Percentiles rank a stretch among this genome's conserved stretches.
These are phyloP conservation scores for Anhinga rufa DNA, from an alignment of 2,113 vertebrate genomes.

Conservation along the genomic window DNA sequence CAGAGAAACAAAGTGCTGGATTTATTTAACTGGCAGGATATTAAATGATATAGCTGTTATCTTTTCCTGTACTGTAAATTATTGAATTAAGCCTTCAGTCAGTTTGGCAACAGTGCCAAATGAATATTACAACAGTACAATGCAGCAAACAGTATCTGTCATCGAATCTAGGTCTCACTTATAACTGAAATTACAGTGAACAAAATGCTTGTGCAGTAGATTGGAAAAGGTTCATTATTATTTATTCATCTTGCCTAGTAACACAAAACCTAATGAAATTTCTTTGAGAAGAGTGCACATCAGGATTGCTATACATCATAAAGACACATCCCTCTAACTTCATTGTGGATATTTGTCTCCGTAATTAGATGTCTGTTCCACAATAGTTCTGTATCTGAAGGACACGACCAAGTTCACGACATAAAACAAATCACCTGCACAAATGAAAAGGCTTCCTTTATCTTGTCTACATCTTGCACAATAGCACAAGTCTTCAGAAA, in stretches of 20 bases:
- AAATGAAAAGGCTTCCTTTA: background rate
- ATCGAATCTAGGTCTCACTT: background rate
- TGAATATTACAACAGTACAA: constrained; percentile 14
- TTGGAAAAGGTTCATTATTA: constrained; percentile 49
- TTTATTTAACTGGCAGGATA: constrained; percentile 50
- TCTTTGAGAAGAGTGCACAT: background rate
- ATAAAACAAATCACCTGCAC: constrained; percentile 6
- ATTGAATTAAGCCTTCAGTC: constrained; percentile 58
- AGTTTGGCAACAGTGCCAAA: constrained; percentile 22
- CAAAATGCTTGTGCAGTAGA: background rate
- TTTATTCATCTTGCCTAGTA: constrained; percentile 39
- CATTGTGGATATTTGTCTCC: constrained; percentile 27
- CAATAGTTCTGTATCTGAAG: constrained; percentile 10
- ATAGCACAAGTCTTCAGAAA: background rate
- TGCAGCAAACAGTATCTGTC: constrained; percentile 35
- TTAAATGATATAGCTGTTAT: constrained; percentile 56
- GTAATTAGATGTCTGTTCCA: constrained; percentile 18
- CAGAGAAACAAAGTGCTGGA: background rate
- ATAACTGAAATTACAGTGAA: constrained; percentile 30
- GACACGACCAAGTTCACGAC: background rate
- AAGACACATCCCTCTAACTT: constrained; percentile 9
- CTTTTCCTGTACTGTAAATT: constrained; percentile 15
- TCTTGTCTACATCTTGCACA: background rate
- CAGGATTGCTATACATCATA: background rate
- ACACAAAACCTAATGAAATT: constrained; percentile 2